Conservation (phyloP, 2,113 vertebrate species). For the Strix aluco region DNA sequence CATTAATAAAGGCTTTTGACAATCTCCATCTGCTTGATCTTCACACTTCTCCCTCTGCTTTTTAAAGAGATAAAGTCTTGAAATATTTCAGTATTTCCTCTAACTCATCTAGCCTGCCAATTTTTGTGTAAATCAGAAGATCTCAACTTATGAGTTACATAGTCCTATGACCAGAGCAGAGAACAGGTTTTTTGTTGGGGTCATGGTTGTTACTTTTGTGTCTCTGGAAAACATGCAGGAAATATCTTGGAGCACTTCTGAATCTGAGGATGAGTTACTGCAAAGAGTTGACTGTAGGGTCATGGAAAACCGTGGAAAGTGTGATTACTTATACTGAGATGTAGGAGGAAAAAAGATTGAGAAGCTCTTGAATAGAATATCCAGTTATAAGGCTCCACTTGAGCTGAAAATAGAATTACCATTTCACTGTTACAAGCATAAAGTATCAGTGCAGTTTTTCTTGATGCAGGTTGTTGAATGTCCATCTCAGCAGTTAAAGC, state of each 20-base stretch:
- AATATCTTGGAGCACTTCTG: background rate
- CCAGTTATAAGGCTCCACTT: background rate
- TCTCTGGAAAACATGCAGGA: background rate
- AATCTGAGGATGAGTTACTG: background rate
- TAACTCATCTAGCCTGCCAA: background rate
- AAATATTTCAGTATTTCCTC: conserved; percentile 32
- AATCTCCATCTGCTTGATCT: conserved; percentile 62
- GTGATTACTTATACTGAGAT: background rate
- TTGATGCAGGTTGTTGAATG: background rate
- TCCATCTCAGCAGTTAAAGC: background rate
- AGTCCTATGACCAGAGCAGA: background rate
- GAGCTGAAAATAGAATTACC: conserved; percentile 15
- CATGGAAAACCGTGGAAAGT: background rate
- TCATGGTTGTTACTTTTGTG: background rate
- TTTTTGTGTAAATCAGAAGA: background rate
- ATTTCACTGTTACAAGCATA: background rate
- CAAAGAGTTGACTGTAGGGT: background rate
- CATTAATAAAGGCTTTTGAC: conserved; percentile 63
- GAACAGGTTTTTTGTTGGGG: background rate
- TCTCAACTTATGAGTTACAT: conserved; percentile 9
- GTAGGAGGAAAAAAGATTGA: conserved; percentile 16
- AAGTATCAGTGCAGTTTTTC: background rate
- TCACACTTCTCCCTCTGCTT: conserved; percentile 32
- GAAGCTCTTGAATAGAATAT: conserved; percentile 20
- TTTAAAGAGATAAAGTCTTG: conserved; percentile 39